A percentile compares a stretch with the other conserved stretches of the same genome.
Evolutionary conservation across 2,888 invertebrate genomes (phyloP).

Genomic region (Sminthurinus aureus): DNA sequence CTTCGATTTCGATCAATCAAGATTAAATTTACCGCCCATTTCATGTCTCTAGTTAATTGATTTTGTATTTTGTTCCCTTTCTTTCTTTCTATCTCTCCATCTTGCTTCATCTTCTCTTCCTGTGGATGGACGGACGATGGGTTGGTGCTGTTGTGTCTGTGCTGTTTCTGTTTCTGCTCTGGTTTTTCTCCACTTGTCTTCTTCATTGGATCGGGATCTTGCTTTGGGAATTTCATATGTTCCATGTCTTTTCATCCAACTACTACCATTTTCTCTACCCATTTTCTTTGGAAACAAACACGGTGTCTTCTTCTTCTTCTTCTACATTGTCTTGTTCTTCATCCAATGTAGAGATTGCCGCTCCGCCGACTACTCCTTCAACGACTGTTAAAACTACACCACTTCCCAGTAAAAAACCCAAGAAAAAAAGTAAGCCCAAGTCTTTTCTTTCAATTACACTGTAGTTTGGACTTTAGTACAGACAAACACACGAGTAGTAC

Average conservation of each 20-base stretch:
- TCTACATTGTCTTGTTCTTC: neutral
- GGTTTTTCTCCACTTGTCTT: neutral
- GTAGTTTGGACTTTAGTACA: neutral
- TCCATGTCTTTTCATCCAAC: neutral
- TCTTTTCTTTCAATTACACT: conserved; percentile 12
- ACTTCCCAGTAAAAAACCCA: conserved; percentile 42
- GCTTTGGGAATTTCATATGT: neutral
- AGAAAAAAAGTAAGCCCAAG: conserved; percentile 37
- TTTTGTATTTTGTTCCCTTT: conserved; percentile 53
- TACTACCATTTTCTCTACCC: too few species aligned
- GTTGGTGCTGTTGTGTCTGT: neutral
- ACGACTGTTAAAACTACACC: conserved; percentile 46
- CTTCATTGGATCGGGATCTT: conserved; percentile 2
- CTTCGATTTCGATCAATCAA: conserved; percentile 59
- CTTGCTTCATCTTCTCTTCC: neutral
- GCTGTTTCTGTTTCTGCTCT: conserved; percentile 23
- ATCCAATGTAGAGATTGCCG: conserved; percentile 76
- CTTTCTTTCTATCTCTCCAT: conserved; percentile 4
- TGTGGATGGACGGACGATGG: neutral
- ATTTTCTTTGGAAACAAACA: too few species aligned
- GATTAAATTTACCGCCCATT: conserved; percentile 58
- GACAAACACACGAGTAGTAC: neutral
- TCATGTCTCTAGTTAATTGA: conserved; percentile 59
- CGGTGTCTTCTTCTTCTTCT: conserved; percentile 8
- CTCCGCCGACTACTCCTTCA: conserved; percentile 77